Conservation (phyloP, 2,797 vertebrate species). For the Takifugu ocellatus region DNA sequence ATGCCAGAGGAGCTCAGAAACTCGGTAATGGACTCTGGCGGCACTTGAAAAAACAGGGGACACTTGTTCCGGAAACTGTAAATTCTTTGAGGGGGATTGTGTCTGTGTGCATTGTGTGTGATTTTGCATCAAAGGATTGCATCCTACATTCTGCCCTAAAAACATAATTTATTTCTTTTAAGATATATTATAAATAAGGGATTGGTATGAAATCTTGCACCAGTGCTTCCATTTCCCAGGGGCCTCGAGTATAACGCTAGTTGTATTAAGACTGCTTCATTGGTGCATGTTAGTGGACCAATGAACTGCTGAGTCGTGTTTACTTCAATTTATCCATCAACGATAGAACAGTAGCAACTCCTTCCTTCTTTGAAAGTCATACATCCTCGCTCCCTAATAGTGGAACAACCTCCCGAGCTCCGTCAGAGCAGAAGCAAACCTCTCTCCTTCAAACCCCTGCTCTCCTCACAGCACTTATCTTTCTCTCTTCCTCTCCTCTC, state of each 20-base stretch:
- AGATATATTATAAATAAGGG: slow-evolving; percentile 61
- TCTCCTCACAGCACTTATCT: no score
- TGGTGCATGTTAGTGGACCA: not conserved
- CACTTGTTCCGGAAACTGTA: slow-evolving; percentile 13
- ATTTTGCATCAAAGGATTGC: slow-evolving; percentile 13
- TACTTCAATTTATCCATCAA: no score
- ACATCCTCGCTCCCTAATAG: no score
- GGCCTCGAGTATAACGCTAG: slow-evolving; percentile 18
- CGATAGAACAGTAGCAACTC: not conserved
- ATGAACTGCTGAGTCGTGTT: no score
- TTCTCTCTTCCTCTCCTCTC: no score
- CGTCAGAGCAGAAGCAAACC: no score
- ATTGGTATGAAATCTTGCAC: slow-evolving; percentile 46
- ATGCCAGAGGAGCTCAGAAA: slow-evolving; percentile 35
- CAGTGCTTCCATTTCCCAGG: slow-evolving; percentile 36
- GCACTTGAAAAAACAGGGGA: slow-evolving; percentile 39
- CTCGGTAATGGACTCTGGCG: slow-evolving; percentile 48
- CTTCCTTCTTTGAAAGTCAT: no score
- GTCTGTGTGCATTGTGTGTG: not conserved
- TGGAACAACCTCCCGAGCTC: no score
- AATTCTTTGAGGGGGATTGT: no score
- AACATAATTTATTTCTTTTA: slow-evolving; percentile 29
- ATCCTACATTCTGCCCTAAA: slow-evolving; percentile 50
- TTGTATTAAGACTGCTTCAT: not conserved
- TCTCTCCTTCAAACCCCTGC: no score